These are phyloP conservation scores for Genyomyrus donnyi DNA, from an alignment of 2,113 vertebrate genomes.

Conservation along the genomic window DNA sequence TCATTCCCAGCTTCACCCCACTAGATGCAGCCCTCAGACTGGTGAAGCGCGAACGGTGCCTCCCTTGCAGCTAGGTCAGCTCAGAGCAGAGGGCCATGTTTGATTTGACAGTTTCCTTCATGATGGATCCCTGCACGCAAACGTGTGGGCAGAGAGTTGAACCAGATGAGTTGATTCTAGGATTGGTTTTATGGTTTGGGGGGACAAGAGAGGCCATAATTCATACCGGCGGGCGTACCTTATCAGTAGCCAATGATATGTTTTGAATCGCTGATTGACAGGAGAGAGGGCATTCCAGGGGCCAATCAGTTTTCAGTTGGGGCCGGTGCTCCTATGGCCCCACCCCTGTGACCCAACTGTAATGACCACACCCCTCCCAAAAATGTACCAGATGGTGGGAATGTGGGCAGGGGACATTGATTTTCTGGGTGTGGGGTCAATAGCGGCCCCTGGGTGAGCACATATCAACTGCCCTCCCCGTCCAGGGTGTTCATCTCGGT, in stretches of 20 bases:
- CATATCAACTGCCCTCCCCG: background rate
- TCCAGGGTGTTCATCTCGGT: background rate
- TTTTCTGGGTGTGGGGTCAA: slow-evolving; percentile 3
- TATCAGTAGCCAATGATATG: background rate
- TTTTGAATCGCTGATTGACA: background rate
- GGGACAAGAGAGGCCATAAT: background rate
- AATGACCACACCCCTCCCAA: background rate
- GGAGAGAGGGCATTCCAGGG: background rate
- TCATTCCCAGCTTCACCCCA: background rate
- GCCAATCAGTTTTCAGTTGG: background rate
- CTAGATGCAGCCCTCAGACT: background rate
- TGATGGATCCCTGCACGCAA: background rate
- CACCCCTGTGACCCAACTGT: background rate
- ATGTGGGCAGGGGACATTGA: background rate
- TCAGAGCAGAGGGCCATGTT: background rate
- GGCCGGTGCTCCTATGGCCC: background rate
- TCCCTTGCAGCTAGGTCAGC: background rate
- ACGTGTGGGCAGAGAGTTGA: background rate
- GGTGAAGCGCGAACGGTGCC: background rate
- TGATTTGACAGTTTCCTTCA: background rate
- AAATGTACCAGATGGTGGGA: background rate
- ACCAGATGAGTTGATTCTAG: background rate
- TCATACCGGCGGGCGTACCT: background rate
- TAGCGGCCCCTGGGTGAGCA: background rate
- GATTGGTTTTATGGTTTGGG: background rate